These are phyloP conservation scores for Morone chrysops DNA, from an alignment of 2,113 vertebrate species.

Conservation along the genomic window DNA sequence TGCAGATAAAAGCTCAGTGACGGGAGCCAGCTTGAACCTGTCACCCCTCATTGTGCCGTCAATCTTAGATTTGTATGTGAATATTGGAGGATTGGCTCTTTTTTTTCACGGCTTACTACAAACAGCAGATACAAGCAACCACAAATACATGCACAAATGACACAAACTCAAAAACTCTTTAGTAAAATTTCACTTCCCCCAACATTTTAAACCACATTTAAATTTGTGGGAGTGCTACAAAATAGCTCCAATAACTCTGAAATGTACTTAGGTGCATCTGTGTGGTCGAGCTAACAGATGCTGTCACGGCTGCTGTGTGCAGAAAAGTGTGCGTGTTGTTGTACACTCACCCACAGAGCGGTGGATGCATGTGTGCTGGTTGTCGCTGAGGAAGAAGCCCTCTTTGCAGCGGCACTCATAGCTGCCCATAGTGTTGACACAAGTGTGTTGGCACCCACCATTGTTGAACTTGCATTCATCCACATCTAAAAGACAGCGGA, in stretches of 20 bases:
- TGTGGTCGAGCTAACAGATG: neutral
- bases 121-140: conserved; percentile 20
- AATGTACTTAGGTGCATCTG: neutral
- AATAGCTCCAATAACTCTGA: neutral
- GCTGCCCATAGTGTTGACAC: conserved; percentile 95
- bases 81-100: conserved; percentile 77
- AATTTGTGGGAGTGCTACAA: neutral
- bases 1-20: conserved; percentile 75
- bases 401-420: conserved; percentile 95
- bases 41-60: conserved; percentile 79
- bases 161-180: neutral
- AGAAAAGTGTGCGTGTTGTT: neutral
- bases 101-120: conserved; percentile 55
- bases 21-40: conserved; percentile 81
- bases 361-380: conserved; percentile 99
- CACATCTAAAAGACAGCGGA: conserved; percentile 85
- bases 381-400: conserved; percentile 97
- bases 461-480: conserved; percentile 96
- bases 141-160: conserved; percentile 1
- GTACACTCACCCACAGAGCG: conserved; percentile 91
- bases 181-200: neutral
- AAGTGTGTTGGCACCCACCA: conserved; percentile 95
- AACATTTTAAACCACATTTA: neutral
- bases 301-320: neutral
- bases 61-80: conserved; percentile 71